Evolutionary conservation across 23 tunicate species (phyloP), one percentile per base, ranked within the genome.

Genomic region (Phallusia fumigata): DNA sequence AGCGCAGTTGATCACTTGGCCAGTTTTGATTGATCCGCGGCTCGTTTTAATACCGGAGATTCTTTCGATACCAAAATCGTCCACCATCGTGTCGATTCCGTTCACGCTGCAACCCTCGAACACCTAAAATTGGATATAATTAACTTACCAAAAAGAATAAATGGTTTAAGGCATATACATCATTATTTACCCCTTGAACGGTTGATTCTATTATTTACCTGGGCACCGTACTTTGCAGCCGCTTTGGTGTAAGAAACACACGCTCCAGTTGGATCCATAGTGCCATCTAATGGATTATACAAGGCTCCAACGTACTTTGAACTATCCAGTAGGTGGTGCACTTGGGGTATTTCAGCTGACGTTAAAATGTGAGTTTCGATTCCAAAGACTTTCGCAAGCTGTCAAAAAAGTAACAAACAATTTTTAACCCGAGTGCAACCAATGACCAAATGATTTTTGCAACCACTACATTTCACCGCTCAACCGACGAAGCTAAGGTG

Each of bases 211-310:
- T 5, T 10, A 10, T 40, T 40, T 76, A 91, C 96, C 85, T 91
- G 53, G 0, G 96, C 96, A 18, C 96, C 96, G 35, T 86, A 91
- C 36, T 91, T 91, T 10, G 88, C 77, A 8, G 96, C 96, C 12
- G 96, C 96, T 53, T 83, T 78, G 32, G 96, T 86, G 32, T 85
- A 86, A 18, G 96, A 86, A 18, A 84, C 44, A 44, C 96, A 91
- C 33, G 96, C 78, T 19, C 96, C 96, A 12, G 96, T 65, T 28
- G 96, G 96, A 65, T 91, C 96, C 84, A 91, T 91, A 34, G 96
- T 91, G 72, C 96, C 96, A 79, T 91, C 96, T 32, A 65, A 50
- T 33, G 96, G 96, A 64, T 90, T 91, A 76, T 91, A 91, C 36
- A 77, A 28, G 18, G 96, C 86, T 3, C 96, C 96, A 53, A 82